Conservation (phyloP, 2,797 vertebrate genomes). For the Eleutherodactylus coqui region DNA sequence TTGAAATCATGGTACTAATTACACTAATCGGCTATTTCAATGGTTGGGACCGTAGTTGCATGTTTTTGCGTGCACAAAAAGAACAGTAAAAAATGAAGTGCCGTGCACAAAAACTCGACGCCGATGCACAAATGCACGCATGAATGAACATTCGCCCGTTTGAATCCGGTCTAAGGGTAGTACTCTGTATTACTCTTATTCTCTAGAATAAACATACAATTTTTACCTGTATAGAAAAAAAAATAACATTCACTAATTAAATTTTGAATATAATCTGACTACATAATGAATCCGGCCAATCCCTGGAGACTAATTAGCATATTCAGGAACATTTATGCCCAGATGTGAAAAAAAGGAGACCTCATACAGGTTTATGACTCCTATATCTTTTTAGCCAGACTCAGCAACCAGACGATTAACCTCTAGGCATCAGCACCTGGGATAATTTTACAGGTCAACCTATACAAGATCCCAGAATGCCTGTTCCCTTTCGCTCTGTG, state of each 20-base stretch:
- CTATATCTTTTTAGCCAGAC: neutral
- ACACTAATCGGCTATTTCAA: too few relatives aligned
- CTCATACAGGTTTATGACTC: neutral
- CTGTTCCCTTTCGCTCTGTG: neutral
- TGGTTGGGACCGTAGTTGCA: too few relatives aligned
- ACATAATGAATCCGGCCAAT: neutral
- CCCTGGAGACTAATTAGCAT: constrained; percentile 14
- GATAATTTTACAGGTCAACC: neutral
- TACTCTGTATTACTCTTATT: too few relatives aligned
- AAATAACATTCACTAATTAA: neutral
- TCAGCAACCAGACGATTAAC: constrained; percentile 17
- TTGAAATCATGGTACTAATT: too few relatives aligned
- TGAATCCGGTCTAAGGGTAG: too few relatives aligned
- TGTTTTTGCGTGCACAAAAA: too few relatives aligned
- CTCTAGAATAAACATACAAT: too few relatives aligned
- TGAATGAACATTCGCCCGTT: too few relatives aligned
- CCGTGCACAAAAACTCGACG: too few relatives aligned
- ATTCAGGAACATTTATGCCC: neutral
- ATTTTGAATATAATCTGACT: neutral
- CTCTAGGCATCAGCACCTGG: neutral
- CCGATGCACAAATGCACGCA: too few relatives aligned
- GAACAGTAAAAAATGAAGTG: too few relatives aligned
- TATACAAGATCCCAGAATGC: neutral
- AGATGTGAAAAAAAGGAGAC: neutral
- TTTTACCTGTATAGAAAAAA: too few relatives aligned